phyloP scores from a whole-genome alignment of 2,113 vertebrate species.

The Hoplias malabaricus region DNA sequence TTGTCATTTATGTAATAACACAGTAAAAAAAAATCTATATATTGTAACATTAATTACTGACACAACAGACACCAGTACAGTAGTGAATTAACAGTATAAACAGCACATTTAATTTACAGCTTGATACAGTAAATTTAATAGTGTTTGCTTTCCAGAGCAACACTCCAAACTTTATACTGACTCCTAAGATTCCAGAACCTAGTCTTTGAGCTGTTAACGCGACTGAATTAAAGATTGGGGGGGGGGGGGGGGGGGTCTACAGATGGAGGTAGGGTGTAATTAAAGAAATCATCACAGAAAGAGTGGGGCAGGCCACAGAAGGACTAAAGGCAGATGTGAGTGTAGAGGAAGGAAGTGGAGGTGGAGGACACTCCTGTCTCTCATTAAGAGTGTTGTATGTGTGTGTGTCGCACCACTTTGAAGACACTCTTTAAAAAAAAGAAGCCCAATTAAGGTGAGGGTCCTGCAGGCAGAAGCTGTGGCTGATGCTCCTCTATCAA shows the following conservation, averaged over 20 bases:
- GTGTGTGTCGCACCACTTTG: constrained; percentile 61
- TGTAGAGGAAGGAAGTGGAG: constrained; percentile 3
- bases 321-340: constrained; percentile 38
- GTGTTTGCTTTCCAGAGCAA: not conserved
- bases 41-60: no score
- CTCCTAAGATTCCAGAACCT: not conserved
- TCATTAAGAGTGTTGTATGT: constrained; percentile 75
- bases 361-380: constrained; percentile 33
- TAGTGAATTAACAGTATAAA: no score
- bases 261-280: not conserved
- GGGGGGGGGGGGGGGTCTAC: not conserved
- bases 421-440: constrained; percentile 71
- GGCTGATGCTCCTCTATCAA: constrained; percentile 49
- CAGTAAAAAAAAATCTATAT: no score
- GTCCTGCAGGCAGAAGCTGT: constrained; percentile 61
- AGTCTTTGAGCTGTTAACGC: no score
- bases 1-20: no score
- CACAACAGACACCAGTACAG: no score
- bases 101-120: no score
- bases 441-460: constrained; percentile 71
- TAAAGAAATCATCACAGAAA: not conserved
- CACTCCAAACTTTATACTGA: not conserved
- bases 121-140: no score
- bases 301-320: constrained; percentile 54
- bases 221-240: not conserved